Percentiles rank a stretch among this genome's conserved stretches.
phyloP scores from a whole-genome alignment of 2,888 invertebrate genomes.

The Cantharis rustica region DNA sequence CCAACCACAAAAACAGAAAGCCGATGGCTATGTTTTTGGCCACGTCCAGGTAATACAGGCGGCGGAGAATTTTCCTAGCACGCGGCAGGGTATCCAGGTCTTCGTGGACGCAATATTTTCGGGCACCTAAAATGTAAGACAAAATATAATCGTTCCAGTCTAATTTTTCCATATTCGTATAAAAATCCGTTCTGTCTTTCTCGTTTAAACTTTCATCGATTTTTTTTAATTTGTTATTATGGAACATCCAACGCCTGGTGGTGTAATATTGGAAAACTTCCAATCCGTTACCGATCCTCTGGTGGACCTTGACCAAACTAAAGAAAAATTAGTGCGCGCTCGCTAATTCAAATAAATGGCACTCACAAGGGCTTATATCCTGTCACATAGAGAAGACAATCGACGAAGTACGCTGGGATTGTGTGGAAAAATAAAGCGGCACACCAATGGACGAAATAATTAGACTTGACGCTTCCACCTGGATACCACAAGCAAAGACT shows the following conservation, averaged over 20 bases:
- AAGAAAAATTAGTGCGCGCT: constrained; percentile 30
- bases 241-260: constrained; percentile 79
- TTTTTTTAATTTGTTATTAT: constrained; percentile 63
- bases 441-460: constrained; percentile 66
- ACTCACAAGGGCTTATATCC: constrained; percentile 82
- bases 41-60: constrained; percentile 54
- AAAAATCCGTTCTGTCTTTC: constrained; percentile 66
- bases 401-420: constrained; percentile 79
- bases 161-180: constrained; percentile 59
- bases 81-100: constrained; percentile 75
- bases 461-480: constrained; percentile 74
- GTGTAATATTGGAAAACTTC: constrained; percentile 79
- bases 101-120: constrained; percentile 84
- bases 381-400: constrained; percentile 67
- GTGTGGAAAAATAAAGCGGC: constrained; percentile 74
- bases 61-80: constrained; percentile 66
- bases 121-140: constrained; percentile 79
- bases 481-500: constrained; percentile 81
- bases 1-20: constrained; percentile 42
- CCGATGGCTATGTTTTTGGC: constrained; percentile 45
- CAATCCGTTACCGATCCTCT: constrained; percentile 65
- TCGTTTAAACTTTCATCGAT: constrained; percentile 60
- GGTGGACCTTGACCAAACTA: constrained; percentile 69
- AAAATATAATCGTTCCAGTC: constrained; percentile 70
- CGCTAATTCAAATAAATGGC: not conserved